These are phyloP conservation scores for Neomicropteryx cornuta DNA, from an alignment of 1,140 invertebrate genomes.

Conservation along the genomic window DNA sequence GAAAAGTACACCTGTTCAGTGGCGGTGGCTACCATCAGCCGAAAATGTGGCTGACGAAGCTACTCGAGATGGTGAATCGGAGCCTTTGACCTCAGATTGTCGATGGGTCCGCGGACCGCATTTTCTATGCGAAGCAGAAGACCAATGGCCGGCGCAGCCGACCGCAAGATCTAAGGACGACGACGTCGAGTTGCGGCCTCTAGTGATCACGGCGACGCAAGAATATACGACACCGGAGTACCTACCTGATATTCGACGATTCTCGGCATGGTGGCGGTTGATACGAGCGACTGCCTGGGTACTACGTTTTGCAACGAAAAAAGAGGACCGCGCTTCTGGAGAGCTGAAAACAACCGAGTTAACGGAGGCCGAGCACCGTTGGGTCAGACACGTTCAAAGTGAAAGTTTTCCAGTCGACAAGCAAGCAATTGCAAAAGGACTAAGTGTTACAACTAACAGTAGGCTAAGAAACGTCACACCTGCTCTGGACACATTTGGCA, in stretches of 20 bases:
- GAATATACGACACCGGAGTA: background rate
- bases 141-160: conserved; percentile 7
- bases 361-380: background rate
- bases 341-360: background rate
- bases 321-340: background rate
- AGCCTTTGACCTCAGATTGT: background rate
- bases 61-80: conserved; percentile 5
- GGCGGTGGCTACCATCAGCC: conserved; percentile 13
- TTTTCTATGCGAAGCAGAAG: conserved; percentile 6
- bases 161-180: background rate
- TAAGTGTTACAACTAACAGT: background rate
- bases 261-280: conserved; percentile 9
- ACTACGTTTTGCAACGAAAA: background rate
- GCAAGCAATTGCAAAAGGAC: background rate
- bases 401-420: conserved; percentile 3
- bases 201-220: background rate
- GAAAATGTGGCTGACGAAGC: conserved; percentile 14
- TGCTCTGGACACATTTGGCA: conserved; percentile 4
- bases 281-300: conserved; percentile 8
- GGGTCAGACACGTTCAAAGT: conserved; percentile 3
- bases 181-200: background rate
- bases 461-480: conserved; percentile 1
- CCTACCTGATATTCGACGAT: conserved; percentile 4
- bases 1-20: conserved; percentile 4
- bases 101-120: conserved; percentile 12